Base-by-base conservation (phyloP, 2,888 invertebrate genomes). In the Nomada hirtipes region DNA sequence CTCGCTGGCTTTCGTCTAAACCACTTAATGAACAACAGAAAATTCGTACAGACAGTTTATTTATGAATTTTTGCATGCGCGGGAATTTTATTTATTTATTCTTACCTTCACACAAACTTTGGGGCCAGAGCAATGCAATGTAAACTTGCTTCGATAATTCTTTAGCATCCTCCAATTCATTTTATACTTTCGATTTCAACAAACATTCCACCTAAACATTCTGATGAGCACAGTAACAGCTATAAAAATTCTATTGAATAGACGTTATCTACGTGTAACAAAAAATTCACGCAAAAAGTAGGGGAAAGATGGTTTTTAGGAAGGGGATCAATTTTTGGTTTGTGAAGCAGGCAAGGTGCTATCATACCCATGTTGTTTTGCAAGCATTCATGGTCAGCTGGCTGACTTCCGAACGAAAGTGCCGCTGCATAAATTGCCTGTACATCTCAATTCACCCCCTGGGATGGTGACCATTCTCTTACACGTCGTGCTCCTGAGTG, bases 371-470 rank as follows among this genome's bases (percentile, higher is more conserved):
- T 64, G 55, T 55, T 79, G 76, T 84, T 84, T 86, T 83, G 83
- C 83, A 77, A 74, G 76, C 82, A 76, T 86, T 86, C 88, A 88
- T 82, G 88, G 87, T 89, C 85, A 86, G 74, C 82, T 63, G 68
- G 71, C 82, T 77, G 81, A 89, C 88, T 90, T 90, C 88, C 88
- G 88, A 85, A 84, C 82, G 88, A 89, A 89, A 92, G 90, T 91
- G 89, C 82, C 87, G 89, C 79, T 92, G 92, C 92, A 92, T 92
- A 92, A 92, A 92, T 91, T 91, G 90, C 90, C 90, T 86, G 89
- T 92, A 91, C 90, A 90, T 92, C 92, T 93, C 92, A 91, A 91
- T 92, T 91, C 91, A 90, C 91, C 92, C 92, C 91, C 91, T 67
- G 81, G 75, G 86, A 86, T 68, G 90, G 89, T 89, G 90, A 84